Conservation (phyloP, 2,797 vertebrate species). For the Tenualosa thibaudeaui region DNA sequence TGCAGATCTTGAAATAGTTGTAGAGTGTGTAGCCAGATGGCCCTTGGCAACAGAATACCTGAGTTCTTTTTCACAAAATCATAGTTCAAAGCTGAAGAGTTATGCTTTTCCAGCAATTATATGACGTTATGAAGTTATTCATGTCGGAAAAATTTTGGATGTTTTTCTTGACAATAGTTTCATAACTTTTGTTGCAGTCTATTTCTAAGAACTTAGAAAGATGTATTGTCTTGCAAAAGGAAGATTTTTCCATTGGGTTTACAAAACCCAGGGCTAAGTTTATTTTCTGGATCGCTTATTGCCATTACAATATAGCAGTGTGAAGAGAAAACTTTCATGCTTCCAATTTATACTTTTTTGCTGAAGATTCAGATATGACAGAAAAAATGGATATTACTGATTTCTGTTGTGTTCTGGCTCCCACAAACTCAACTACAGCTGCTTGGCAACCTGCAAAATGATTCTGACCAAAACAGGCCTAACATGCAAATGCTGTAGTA, state of each 20-base stretch:
- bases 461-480: conserved; percentile 7
- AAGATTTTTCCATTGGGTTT: not conserved
- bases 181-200: not conserved
- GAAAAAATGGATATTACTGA: not conserved
- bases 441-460: not conserved
- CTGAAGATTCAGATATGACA: not conserved
- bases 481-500: not conserved
- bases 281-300: not conserved
- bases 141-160: not conserved
- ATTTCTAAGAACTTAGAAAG: not conserved
- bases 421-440: not conserved
- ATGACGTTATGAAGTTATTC: not conserved
- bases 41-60: conserved; percentile 49
- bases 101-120: not conserved
- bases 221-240: not conserved
- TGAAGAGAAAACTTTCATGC: not conserved
- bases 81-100: conserved; percentile 37
- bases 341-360: not conserved
- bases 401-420: not conserved
- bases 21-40: conserved; percentile 46
- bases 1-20: conserved; percentile 50
- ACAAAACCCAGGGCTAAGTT: not conserved
- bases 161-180: not conserved
- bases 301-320: not conserved
- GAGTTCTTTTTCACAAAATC: conserved; percentile 44